Conservation (phyloP, 92 coral and sea anemone genomes). For the Blastomussa wellsi region DNA sequence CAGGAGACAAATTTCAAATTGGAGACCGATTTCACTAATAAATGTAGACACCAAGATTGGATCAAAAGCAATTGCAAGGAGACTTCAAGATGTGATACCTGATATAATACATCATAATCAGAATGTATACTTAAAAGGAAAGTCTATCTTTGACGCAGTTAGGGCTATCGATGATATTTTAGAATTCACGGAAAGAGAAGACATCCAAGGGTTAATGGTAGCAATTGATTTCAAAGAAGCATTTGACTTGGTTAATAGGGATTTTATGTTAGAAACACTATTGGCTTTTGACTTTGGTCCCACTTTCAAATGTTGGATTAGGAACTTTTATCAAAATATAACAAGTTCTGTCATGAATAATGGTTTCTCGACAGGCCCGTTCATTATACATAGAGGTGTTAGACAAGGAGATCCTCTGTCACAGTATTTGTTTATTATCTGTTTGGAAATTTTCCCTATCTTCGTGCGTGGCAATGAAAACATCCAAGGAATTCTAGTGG, state of each 20-base stretch:
- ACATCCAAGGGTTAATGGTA: background rate
- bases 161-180: background rate
- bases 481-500: constrained; percentile 1
- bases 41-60: background rate
- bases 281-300: background rate
- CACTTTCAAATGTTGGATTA: background rate
- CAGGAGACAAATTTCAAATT: background rate
- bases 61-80: background rate
- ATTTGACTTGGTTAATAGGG: background rate
- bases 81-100: constrained; percentile 16
- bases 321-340: background rate
- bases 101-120: constrained; percentile 19
- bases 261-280: background rate
- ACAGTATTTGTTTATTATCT: background rate
- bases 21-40: too few relatives aligned
- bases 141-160: background rate
- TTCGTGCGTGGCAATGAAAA: background rate
- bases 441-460: background rate
- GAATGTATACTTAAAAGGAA: background rate
- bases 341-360: constrained; percentile 18
- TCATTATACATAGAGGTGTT: background rate
- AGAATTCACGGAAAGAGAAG: background rate
- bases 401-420: constrained; percentile 35
- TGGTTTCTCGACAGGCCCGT: background rate
- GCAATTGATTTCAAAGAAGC: background rate